Evolutionary conservation across 2,888 invertebrate species (phyloP).

Genomic region (Theodoxus fluviatilis): DNA sequence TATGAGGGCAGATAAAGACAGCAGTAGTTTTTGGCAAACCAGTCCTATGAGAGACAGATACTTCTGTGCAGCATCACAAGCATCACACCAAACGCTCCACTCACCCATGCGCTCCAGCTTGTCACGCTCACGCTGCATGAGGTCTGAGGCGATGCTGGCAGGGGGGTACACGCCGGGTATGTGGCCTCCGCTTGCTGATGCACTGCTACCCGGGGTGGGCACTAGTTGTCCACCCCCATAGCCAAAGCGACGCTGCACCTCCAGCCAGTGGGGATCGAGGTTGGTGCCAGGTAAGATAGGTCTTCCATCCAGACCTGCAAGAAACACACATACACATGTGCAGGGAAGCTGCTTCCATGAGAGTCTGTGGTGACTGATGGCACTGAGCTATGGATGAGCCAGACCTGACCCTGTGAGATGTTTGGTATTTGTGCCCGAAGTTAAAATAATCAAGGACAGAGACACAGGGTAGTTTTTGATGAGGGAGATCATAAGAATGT

Average conservation of each 20-base stretch:
- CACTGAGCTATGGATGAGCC: no score
- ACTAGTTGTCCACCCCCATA: conserved; percentile 67
- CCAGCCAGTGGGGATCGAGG: conserved; percentile 76
- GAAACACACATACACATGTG: neutral
- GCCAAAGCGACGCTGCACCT: conserved; percentile 75
- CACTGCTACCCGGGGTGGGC: conserved; percentile 55
- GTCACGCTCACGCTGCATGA: conserved; percentile 85
- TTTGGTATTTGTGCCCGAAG: no score
- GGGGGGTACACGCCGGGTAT: conserved; percentile 65
- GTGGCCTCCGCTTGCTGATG: conserved; percentile 67
- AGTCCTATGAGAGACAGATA: no score
- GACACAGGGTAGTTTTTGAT: no score
- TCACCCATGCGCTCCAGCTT: conserved; percentile 74
- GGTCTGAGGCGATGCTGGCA: conserved; percentile 73
- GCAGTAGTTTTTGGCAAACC: no score
- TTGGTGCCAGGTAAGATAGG: conserved; percentile 52
- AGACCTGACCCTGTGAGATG: no score
- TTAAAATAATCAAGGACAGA: no score
- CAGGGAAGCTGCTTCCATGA: no score
- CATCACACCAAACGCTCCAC: conserved; percentile 26
- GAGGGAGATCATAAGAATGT: no score
- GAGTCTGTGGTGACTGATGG: no score
- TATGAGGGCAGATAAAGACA: no score
- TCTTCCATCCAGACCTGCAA: conserved; percentile 55
- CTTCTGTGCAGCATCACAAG: no score